These are phyloP conservation scores for Heliconius melpomene DNA, from an alignment of 1,140 invertebrate species.

Conservation along the genomic window DNA sequence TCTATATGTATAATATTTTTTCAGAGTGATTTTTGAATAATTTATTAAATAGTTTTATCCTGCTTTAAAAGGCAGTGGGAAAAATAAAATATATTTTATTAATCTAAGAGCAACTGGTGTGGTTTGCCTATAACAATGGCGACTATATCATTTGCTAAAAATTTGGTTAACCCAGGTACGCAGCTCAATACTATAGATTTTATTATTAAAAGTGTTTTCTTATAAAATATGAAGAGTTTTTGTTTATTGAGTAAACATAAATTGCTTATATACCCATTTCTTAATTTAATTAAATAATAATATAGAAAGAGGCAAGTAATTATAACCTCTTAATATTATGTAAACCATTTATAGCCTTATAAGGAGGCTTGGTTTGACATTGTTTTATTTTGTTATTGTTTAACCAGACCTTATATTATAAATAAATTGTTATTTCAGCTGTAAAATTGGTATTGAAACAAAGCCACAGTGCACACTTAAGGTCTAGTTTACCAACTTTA, in stretches of 20 bases:
- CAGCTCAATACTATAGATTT: neutral
- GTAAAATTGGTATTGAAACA: constrained; percentile 69
- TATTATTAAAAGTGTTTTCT: neutral
- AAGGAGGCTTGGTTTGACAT: neutral
- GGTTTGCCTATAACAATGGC: constrained; percentile 55
- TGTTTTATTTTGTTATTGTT: neutral
- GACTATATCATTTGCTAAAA: constrained; percentile 75
- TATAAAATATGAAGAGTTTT: neutral
- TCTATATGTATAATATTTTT: constrained; percentile 7
- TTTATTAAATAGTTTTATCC: constrained; percentile 15
- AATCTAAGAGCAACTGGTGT: constrained; percentile 39
- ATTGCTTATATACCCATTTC: neutral
- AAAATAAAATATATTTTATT: neutral
- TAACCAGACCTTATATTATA: neutral
- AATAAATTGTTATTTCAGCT: constrained; percentile 42
- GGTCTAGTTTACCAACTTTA: constrained; percentile 46
- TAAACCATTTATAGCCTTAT: neutral
- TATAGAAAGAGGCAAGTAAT: neutral
- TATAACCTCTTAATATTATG: constrained; percentile 22
- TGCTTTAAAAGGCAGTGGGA: constrained; percentile 4
- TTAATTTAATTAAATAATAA: neutral
- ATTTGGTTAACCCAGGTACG: constrained; percentile 77
- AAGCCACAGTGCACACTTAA: constrained; percentile 58
- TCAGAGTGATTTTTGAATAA: constrained; percentile 22
- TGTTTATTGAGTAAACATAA: neutral